Percentiles rank a stretch among this genome's conserved stretches.
Evolutionary conservation across 1,140 invertebrate species (phyloP).

Genomic region (Heliconius congener): DNA sequence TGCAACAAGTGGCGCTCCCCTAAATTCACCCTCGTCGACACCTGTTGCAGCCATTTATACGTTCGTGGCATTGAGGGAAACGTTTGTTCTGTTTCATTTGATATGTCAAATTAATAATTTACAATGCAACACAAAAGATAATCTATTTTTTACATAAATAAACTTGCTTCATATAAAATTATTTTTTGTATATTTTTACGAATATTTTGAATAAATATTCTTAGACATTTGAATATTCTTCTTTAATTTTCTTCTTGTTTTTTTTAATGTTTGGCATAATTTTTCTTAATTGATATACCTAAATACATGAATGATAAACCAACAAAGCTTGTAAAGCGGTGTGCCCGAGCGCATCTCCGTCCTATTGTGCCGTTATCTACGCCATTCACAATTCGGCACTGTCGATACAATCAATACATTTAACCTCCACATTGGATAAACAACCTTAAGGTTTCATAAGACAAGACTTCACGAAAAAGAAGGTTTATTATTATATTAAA

Average conservation of each 20-base stretch:
- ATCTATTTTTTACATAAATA: too few species aligned
- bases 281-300: not conserved
- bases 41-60: constrained; percentile 54
- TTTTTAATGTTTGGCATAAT: not conserved
- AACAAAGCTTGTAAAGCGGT: constrained; percentile 22
- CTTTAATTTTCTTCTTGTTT: not conserved
- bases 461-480: too few species aligned
- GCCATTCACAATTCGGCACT: constrained; percentile 74
- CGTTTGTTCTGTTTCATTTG: constrained; percentile 17
- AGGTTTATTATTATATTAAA: too few species aligned
- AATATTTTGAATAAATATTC: too few species aligned
- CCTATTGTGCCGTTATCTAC: constrained; percentile 72
- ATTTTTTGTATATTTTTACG: too few species aligned
- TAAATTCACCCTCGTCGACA: constrained; percentile 48
- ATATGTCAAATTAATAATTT: not conserved
- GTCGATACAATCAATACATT: constrained; percentile 44
- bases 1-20: constrained; percentile 66
- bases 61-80: constrained; percentile 24
- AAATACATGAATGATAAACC: not conserved
- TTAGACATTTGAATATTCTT: too few species aligned
- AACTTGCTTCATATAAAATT: too few species aligned
- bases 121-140: not conserved
- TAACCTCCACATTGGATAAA: constrained; percentile 30
- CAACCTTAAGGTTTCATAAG: not conserved
- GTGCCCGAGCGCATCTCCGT: constrained; percentile 67